phyloP scores from a whole-genome alignment of 2,113 vertebrate genomes.

The Atrichornis clamosus region DNA sequence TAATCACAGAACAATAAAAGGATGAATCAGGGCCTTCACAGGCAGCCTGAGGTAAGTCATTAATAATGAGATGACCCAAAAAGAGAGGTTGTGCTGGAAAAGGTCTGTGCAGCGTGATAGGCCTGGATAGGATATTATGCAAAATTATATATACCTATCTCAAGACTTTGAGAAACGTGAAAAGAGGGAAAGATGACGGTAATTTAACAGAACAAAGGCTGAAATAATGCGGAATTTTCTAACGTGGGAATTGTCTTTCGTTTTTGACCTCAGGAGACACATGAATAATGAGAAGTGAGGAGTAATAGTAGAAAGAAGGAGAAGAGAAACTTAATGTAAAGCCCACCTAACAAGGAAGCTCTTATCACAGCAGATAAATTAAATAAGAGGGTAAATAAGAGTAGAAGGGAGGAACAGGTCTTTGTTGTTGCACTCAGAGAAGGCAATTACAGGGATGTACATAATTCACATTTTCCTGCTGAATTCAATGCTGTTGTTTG shows the following conservation, averaged over 20 bases:
- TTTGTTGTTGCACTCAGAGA: not conserved
- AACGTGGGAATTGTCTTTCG: not conserved
- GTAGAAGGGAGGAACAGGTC: not conserved
- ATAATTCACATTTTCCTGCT: not conserved
- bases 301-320: not conserved
- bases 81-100: not conserved
- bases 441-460: not conserved
- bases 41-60: not conserved
- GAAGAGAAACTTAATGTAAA: not conserved
- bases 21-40: not conserved
- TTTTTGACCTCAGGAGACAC: not conserved
- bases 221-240: not conserved
- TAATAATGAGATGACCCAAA: not conserved
- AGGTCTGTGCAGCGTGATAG: not conserved
- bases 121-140: not conserved
- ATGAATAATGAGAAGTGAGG: not conserved
- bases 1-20: not conserved
- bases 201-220: not conserved
- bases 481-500: not conserved
- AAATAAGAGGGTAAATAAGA: not conserved
- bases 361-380: not conserved
- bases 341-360: not conserved
- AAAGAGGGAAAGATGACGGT: not conserved
- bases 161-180: not conserved
- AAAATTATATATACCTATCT: not conserved